Evolutionary conservation across 2,797 vertebrate species (phyloP).

Genomic region (Amblyraja radiata): DNA sequence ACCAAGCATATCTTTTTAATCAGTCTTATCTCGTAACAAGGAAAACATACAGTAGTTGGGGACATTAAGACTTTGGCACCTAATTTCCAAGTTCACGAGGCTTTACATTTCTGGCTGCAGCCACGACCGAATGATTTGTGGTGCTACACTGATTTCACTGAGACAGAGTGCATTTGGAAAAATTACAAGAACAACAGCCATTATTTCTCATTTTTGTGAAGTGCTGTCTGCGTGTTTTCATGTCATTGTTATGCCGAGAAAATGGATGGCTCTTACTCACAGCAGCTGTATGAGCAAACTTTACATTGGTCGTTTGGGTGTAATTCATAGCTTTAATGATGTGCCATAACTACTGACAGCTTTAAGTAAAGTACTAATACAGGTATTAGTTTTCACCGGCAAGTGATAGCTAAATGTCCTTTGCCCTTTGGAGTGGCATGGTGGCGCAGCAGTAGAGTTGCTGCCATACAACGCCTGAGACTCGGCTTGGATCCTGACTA

Average conservation of each 20-base stretch:
- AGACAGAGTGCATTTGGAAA: slow-evolving; percentile 46
- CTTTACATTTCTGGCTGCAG: slow-evolving; percentile 46
- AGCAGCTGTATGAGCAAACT: neutral
- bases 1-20: slow-evolving; percentile 53
- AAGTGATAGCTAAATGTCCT: neutral
- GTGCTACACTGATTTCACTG: slow-evolving; percentile 39
- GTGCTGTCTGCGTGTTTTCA: slow-evolving; percentile 43
- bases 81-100: slow-evolving; percentile 49
- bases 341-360: neutral
- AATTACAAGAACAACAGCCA: slow-evolving; percentile 48
- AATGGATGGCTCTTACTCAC: slow-evolving; percentile 23
- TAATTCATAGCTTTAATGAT: neutral
- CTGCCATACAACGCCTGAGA: too few species aligned
- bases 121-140: slow-evolving; percentile 48
- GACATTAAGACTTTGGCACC: slow-evolving; percentile 55
- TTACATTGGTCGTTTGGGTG: neutral
- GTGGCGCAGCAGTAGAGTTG: too few species aligned
- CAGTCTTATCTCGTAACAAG: slow-evolving; percentile 57
- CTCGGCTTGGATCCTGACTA: too few species aligned
- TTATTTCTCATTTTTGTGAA: slow-evolving; percentile 46
- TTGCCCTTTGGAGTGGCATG: too few species aligned
- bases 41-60: slow-evolving; percentile 54
- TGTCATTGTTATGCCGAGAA: slow-evolving; percentile 50
- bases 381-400: neutral
- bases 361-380: neutral